These are phyloP conservation scores for Dysmachus trigonus DNA, from an alignment of 2,888 invertebrate species.

Conservation along the genomic window DNA sequence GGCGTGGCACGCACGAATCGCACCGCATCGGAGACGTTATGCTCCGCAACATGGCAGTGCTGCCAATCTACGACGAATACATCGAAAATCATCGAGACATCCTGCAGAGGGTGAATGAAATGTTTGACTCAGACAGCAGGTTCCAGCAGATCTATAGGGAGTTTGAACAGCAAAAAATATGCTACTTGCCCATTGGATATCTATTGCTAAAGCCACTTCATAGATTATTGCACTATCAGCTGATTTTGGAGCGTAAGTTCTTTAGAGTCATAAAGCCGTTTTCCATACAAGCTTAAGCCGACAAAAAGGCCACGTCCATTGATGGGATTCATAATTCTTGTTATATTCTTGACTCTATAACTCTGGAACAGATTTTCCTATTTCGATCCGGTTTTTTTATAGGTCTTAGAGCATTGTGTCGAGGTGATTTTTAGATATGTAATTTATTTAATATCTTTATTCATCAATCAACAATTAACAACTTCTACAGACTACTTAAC, in stretches of 20 bases:
- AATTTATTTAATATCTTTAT: too few relatives aligned
- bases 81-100: slow-evolving; percentile 79
- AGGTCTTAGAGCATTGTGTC: too few relatives aligned
- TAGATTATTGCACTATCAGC: slow-evolving; percentile 84
- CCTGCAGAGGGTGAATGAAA: slow-evolving; percentile 81
- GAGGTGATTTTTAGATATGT: too few relatives aligned
- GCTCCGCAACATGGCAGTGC: slow-evolving; percentile 72
- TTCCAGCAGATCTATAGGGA: slow-evolving; percentile 77
- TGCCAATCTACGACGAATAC: slow-evolving; percentile 76
- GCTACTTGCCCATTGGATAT: slow-evolving; percentile 85
- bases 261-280: background rate
- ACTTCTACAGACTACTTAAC: too few relatives aligned
- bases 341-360: too few relatives aligned
- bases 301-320: background rate
- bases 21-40: slow-evolving; percentile 81
- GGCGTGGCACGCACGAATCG: slow-evolving; percentile 66
- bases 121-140: slow-evolving; percentile 74
- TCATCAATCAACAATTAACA: too few relatives aligned
- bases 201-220: slow-evolving; percentile 85
- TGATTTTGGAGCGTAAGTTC: slow-evolving; percentile 77
- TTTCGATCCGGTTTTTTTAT: too few relatives aligned
- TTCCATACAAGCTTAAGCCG: background rate
- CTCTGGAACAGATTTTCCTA: too few relatives aligned
- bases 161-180: slow-evolving; percentile 84
- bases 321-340: too few relatives aligned